Evolutionary conservation across 2,113 vertebrate genomes (phyloP).

Genomic region (Sorex araneus): DNA sequence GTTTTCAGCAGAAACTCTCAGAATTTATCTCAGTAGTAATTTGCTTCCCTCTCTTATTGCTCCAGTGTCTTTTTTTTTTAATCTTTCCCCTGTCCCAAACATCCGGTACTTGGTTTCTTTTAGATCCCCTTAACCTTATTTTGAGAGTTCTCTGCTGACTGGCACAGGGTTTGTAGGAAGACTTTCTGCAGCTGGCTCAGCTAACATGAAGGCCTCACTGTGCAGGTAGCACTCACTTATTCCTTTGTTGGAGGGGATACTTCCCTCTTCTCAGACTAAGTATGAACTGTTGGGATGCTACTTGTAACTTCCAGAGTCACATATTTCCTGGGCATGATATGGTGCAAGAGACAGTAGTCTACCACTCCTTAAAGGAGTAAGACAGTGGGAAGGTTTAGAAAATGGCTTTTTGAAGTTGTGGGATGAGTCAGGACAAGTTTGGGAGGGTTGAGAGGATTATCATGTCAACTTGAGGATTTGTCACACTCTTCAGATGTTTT

Average conservation of each 20-base stretch:
- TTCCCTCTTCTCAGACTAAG: not conserved
- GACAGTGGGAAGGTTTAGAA: slow-evolving; percentile 20
- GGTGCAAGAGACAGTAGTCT: not conserved
- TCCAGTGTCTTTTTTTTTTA: slow-evolving; percentile 64
- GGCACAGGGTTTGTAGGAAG: slow-evolving; percentile 19
- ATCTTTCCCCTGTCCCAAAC: not conserved
- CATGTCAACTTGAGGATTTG: not conserved
- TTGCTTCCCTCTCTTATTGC: slow-evolving; percentile 45
- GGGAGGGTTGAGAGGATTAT: not conserved
- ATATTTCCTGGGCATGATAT: slow-evolving; percentile 27
- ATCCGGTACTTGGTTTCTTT: slow-evolving; percentile 4
- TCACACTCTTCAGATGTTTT: not conserved
- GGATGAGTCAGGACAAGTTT: slow-evolving; percentile 30
- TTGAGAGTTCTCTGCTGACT: slow-evolving; percentile 53
- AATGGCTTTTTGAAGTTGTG: slow-evolving; percentile 59
- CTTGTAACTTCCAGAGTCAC: not conserved
- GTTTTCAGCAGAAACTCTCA: slow-evolving; percentile 42
- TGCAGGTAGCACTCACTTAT: not conserved
- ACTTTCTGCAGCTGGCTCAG: slow-evolving; percentile 19
- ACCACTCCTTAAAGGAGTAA: slow-evolving; percentile 12
- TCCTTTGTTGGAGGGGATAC: not conserved
- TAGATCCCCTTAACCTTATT: slow-evolving; percentile 4
- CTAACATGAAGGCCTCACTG: not conserved
- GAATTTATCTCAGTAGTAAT: slow-evolving; percentile 8
- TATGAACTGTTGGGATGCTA: not conserved